Evolutionary conservation across 2,888 invertebrate species (phyloP), one percentile per base, ranked within the genome.

Genomic region (Caenorhabditis imperialis): DNA sequence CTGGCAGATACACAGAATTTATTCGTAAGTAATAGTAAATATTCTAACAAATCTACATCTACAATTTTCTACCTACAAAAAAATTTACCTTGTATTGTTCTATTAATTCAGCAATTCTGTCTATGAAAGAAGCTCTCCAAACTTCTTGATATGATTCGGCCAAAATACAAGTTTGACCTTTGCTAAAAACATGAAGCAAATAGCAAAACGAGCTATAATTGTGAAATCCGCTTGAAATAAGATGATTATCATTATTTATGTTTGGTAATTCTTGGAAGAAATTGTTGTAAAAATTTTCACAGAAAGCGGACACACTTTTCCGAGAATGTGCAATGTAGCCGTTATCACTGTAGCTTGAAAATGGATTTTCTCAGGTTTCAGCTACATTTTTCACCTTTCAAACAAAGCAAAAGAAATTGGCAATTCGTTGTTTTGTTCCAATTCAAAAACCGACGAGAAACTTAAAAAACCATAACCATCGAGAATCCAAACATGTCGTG

Each of bases 381-480:
- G 12, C 6, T 10, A 16, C 6, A 18, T 20, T n/a, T 33, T n/a
- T 14, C 14, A 20, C 1, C 3, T 20, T 16, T 12, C 3, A 23
- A 23, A 20, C 27, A 48, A 37, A 3, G 3, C n/a, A 14, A 20
- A 54, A n/a, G n/a, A n/a, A n/a, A n/a, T n/a, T 12, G 35, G 12
- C 35, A 35, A 35, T 40, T 30, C 12, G 25, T 50, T 30, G 14
- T 47, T 47, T 8, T 23, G 47, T 30, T 30, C 30, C 6, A 30
- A 30, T 30, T 30, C 10, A 30, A 6, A 30, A 30, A 35, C 30
- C 1, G 14, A 74, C 74, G 73, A 47, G 23, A 79, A 79, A 25
- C 65, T 61, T 12, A 79, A 30, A 23, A 67, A 79, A 7, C 79
- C 79, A 23, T 70, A 73, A n/a, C 61, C 79, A 50, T 79, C 79